These are phyloP conservation scores for Hystrix cristata DNA, from an alignment of 2,113 vertebrate species.

Conservation along the genomic window DNA sequence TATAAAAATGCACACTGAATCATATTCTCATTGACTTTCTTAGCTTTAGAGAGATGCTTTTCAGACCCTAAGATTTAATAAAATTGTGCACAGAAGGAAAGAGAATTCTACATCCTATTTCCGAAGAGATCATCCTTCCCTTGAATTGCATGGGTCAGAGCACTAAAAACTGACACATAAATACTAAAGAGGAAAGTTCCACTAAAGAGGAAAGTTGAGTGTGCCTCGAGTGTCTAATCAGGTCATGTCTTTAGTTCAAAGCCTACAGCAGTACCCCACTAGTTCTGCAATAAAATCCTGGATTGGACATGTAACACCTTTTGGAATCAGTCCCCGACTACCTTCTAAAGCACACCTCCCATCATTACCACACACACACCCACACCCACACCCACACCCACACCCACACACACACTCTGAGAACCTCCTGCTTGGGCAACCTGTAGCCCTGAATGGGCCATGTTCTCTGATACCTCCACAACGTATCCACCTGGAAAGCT, in stretches of 20 bases:
- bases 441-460: background rate
- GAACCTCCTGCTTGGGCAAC: background rate
- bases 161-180: background rate
- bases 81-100: background rate
- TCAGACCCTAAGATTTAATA: background rate
- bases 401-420: no score
- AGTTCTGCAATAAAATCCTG: background rate
- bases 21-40: background rate
- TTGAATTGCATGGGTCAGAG: background rate
- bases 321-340: background rate
- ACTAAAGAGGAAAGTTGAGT: no score
- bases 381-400: accelerated
- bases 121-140: background rate
- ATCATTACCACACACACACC: no score
- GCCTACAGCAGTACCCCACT: background rate
- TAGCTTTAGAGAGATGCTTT: background rate
- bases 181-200: background rate
- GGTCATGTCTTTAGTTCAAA: background rate
- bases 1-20: background rate
- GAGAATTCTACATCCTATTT: background rate
- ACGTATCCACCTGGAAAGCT: background rate
- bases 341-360: background rate
- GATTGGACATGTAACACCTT: background rate
- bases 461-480: background rate
- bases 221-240: background rate